Evolutionary conservation across 2,888 invertebrate genomes (phyloP).

Genomic region (Cryptocephalus primarius): DNA sequence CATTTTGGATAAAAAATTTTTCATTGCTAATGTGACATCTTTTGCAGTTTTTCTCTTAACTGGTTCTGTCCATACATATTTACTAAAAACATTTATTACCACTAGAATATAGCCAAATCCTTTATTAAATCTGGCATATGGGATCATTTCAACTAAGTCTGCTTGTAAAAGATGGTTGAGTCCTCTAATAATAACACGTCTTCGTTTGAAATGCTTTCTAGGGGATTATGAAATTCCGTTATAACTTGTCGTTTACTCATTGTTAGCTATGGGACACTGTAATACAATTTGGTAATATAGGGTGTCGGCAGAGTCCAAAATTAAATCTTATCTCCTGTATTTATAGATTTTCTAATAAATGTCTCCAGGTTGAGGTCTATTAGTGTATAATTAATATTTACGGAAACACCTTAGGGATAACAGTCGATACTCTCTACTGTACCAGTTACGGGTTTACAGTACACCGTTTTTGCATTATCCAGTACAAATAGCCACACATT

Average conservation of each 20-base stretch:
- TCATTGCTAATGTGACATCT: slow-evolving; percentile 19
- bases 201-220: slow-evolving; percentile 27
- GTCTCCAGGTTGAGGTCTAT: too few relatives aligned
- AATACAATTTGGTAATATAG: too few relatives aligned
- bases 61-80: slow-evolving; percentile 29
- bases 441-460: too few relatives aligned
- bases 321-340: too few relatives aligned
- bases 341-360: too few relatives aligned
- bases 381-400: too few relatives aligned
- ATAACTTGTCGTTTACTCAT: slow-evolving; percentile 1
- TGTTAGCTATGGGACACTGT: too few relatives aligned
- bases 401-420: too few relatives aligned
- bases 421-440: too few relatives aligned
- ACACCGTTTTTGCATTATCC: too few relatives aligned
- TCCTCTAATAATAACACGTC: slow-evolving; percentile 26
- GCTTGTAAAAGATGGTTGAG: slow-evolving; percentile 35
- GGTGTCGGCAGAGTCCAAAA: too few relatives aligned
- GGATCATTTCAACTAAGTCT: slow-evolving; percentile 30
- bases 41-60: slow-evolving; percentile 25
- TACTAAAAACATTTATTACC: slow-evolving; percentile 32
- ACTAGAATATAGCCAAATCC: slow-evolving; percentile 26
- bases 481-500: too few relatives aligned
- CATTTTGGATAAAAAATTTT: slow-evolving; percentile 1
- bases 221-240: slow-evolving; percentile 29
- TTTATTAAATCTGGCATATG: slow-evolving; percentile 24